phyloP scores from a whole-genome alignment of 2,113 vertebrate genomes.

The Carlito syrichta region DNA sequence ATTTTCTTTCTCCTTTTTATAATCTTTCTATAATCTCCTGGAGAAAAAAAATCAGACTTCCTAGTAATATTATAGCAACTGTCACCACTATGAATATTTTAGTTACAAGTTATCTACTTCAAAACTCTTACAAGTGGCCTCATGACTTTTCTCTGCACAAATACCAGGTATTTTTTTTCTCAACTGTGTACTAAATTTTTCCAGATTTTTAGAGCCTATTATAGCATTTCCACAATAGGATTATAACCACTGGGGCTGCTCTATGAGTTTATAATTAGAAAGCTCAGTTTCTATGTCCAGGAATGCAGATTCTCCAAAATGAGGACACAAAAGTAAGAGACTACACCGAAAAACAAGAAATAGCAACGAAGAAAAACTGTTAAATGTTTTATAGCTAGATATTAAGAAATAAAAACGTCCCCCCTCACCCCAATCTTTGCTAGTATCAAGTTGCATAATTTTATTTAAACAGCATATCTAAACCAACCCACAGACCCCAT shows the following conservation, averaged over 20 bases:
- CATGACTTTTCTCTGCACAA: not conserved
- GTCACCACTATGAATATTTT: not conserved
- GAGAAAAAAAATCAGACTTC: not conserved
- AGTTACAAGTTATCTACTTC: not conserved
- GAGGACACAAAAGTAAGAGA: conserved; percentile 27
- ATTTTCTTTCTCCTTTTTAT: conserved; percentile 71
- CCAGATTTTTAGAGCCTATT: conserved; percentile 4
- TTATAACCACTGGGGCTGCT: not conserved
- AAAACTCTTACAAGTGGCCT: not conserved
- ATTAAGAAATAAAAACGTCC: not conserved
- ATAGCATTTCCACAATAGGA: not conserved
- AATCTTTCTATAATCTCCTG: conserved; percentile 47
- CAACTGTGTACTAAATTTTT: not conserved
- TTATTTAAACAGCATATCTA: not conserved
- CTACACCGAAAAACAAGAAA: not conserved
- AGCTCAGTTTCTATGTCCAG: not conserved
- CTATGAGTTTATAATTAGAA: not conserved
- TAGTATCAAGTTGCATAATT: not conserved
- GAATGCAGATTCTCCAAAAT: conserved; percentile 11
- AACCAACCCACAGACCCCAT: conserved; percentile 43
- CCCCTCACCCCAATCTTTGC: not conserved
- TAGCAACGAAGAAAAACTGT: not conserved
- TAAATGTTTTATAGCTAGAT: not conserved
- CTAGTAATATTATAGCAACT: not conserved
- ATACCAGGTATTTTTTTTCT: not conserved